Conservation (phyloP, 2,797 vertebrate genomes). For the Semaprochilodus insignis region DNA sequence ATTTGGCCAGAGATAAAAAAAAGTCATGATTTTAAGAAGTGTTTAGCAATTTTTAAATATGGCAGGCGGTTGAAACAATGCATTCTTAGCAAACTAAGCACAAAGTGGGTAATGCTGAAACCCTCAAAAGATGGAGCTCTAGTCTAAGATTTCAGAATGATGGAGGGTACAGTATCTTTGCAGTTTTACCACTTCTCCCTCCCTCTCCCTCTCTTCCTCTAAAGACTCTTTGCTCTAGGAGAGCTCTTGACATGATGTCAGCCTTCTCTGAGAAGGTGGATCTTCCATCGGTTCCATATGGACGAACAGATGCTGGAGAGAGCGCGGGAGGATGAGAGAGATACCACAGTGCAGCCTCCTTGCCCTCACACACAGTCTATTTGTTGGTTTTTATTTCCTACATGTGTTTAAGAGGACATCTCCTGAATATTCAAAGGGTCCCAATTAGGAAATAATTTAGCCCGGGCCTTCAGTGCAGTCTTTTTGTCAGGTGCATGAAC, state of each 20-base stretch:
- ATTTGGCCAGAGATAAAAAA: background rate
- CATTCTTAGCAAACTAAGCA: background rate
- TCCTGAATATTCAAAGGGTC: slow-evolving; percentile 64
- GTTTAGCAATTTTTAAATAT: too few species aligned
- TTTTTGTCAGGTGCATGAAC: slow-evolving; percentile 47
- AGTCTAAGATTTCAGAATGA: background rate
- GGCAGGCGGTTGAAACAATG: too few species aligned
- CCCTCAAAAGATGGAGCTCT: slow-evolving; percentile 4
- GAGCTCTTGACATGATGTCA: slow-evolving; percentile 47
- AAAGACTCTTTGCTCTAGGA: slow-evolving; percentile 24
- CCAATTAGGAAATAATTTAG: slow-evolving; percentile 64
- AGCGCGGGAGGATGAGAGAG: slow-evolving; percentile 16
- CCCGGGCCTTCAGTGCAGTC: slow-evolving; percentile 31
- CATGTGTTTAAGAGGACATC: slow-evolving; percentile 58
- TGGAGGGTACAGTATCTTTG: too few species aligned
- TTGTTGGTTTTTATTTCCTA: slow-evolving; percentile 60
- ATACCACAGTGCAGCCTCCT: slow-evolving; percentile 33
- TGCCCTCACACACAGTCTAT: slow-evolving; percentile 35
- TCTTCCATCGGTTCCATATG: slow-evolving; percentile 52
- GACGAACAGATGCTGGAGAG: slow-evolving; percentile 55
- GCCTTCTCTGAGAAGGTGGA: slow-evolving; percentile 37
- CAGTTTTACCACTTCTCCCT: background rate
- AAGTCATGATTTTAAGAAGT: too few species aligned
- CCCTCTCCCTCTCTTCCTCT: background rate
- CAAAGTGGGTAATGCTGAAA: background rate